These are phyloP conservation scores for Pipistrellus kuhlii DNA, from an alignment of 2,797 vertebrate species.

Conservation along the genomic window DNA sequence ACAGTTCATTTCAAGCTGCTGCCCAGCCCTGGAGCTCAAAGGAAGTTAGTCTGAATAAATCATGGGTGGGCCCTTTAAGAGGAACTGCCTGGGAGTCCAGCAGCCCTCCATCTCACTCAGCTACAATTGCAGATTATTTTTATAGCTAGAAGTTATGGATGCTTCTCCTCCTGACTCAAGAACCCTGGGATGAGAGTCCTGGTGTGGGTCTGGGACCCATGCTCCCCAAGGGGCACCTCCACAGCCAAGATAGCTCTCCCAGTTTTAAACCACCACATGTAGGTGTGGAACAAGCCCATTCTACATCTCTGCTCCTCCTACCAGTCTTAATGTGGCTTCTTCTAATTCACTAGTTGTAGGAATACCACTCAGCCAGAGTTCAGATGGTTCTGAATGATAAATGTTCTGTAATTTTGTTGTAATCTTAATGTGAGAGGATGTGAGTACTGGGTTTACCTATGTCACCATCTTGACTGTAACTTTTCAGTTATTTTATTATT, in stretches of 20 bases:
- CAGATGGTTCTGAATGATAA: not conserved
- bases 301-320: not conserved
- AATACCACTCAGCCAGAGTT: not conserved
- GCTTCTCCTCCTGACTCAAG: not conserved
- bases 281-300: not conserved
- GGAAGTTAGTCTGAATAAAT: not conserved
- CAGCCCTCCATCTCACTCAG: not conserved
- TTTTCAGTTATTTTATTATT: not conserved
- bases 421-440: not conserved
- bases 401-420: not conserved
- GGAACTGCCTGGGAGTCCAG: not conserved
- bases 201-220: not conserved
- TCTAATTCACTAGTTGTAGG: not conserved
- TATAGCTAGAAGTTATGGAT: not conserved
- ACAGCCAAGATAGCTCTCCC: not conserved
- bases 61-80: not conserved
- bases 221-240: not conserved
- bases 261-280: not conserved
- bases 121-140: not conserved
- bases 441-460: not conserved
- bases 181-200: not conserved
- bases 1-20: not conserved
- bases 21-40: not conserved
- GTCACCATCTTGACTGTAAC: not conserved
- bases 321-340: not conserved